A percentile compares a stretch with the other conserved stretches of the same genome.
phyloP scores from a whole-genome alignment of 2,888 invertebrate species.

The Pelosia muscerda region DNA sequence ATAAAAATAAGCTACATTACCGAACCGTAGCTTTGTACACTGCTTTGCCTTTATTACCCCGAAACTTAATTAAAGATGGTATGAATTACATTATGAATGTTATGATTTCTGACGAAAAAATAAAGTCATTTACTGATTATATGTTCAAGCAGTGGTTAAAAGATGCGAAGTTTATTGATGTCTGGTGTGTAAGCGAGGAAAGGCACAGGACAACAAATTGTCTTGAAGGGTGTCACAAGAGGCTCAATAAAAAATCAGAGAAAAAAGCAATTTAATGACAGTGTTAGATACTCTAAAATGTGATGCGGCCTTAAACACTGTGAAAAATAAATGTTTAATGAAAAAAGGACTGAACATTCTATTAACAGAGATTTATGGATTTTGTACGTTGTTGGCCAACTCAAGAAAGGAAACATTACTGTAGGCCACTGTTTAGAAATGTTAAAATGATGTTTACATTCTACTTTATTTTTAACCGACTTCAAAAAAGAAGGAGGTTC shows the following conservation, averaged over 20 bases:
- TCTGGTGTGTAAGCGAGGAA: slow-evolving; percentile 24
- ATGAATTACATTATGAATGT: slow-evolving; percentile 14
- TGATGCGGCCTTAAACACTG: slow-evolving; percentile 28
- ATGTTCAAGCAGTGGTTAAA: slow-evolving; percentile 29
- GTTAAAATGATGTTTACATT: not conserved
- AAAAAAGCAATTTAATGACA: slow-evolving; percentile 53
- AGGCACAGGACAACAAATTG: slow-evolving; percentile 30
- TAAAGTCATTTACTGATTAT: slow-evolving; percentile 24
- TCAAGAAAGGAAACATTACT: slow-evolving; percentile 10
- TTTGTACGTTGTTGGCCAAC: slow-evolving; percentile 22
- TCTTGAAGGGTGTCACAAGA: slow-evolving; percentile 22
- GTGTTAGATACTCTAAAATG: slow-evolving; percentile 42
- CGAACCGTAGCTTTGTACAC: slow-evolving; percentile 21
- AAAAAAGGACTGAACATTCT: slow-evolving; percentile 20
- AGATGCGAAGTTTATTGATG: slow-evolving; percentile 22
- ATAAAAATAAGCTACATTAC: slow-evolving; percentile 17
- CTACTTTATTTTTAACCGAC: not conserved
- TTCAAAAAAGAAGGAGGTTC: too few species aligned
- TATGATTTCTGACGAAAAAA: slow-evolving; percentile 15
- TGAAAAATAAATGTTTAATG: slow-evolving; percentile 19
- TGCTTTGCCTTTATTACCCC: slow-evolving; percentile 26
- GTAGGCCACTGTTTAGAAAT: slow-evolving; percentile 23
- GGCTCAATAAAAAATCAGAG: slow-evolving; percentile 25
- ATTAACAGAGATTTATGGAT: slow-evolving; percentile 18
- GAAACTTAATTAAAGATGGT: slow-evolving; percentile 17